A percentile compares a stretch with the other conserved stretches of the same genome.
Conservation (phyloP, 2,113 vertebrate species). For the Philantomba maxwellii region DNA sequence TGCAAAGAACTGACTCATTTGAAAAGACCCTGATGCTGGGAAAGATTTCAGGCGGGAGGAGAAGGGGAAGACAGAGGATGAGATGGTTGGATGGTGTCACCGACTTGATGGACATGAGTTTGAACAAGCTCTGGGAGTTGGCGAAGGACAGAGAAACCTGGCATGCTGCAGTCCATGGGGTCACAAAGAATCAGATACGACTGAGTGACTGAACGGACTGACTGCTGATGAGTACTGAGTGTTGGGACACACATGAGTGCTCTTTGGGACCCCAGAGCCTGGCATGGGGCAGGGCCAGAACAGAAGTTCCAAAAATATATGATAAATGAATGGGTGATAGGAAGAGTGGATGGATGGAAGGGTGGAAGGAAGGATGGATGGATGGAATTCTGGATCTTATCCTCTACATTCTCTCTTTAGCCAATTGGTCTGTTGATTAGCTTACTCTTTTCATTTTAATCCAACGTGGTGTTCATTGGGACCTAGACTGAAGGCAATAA, state of each 20-base stretch:
- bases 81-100: not conserved
- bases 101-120: not conserved
- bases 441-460: not conserved
- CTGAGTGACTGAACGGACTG: not conserved
- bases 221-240: not conserved
- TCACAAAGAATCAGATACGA: not conserved
- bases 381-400: not conserved
- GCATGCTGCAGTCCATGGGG: not conserved
- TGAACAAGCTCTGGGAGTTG: not conserved
- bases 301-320: not conserved
- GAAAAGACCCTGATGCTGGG: not conserved
- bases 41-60: not conserved
- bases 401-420: not conserved
- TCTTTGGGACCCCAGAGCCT: not conserved
- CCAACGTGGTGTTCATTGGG: not conserved
- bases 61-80: not conserved
- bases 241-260: fast-evolving
- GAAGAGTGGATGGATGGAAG: not conserved
- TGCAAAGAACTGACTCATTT: not conserved
- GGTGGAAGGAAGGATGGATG: not conserved
- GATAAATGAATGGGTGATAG: not conserved
- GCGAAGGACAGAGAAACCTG: not conserved
- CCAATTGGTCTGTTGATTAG: not conserved
- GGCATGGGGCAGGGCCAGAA: not conserved
- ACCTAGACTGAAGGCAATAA: not conserved